Evolutionary conservation across 2,113 vertebrate species (phyloP), one percentile per base, ranked within the genome.

Genomic region (Litocranius walleri): DNA sequence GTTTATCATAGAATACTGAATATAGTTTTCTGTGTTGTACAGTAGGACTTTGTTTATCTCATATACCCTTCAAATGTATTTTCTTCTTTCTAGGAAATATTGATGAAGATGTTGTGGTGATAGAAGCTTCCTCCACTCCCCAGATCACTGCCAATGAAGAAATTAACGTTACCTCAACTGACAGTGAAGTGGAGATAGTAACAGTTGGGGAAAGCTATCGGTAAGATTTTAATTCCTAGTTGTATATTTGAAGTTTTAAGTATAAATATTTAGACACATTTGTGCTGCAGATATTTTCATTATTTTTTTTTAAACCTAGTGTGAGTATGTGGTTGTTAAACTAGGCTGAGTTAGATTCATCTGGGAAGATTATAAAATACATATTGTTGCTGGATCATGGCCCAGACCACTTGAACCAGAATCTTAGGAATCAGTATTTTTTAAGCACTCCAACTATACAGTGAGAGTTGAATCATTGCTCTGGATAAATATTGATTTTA

Each of bases 101-200:
- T 93, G 99, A 99, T 98, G 99, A 99, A 99, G 99, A 99, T 82
- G 99, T 99, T 95, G 99, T 99, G 97, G 99, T 99, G 98, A 99
- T 99, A 88, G 99, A 99, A 98, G 99, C 99, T n/a, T 99, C 99
- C 90, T 99, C 99, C 59, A 99, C 99, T 93, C 97, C 99, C 71
- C 99, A 99, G 90, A 99, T 99, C 91, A 99, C 99, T 97, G 99
- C 99, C 98, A 99, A 99, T 11, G 99, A 99, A 99, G 99, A 99
- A 99, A 99, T 99, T 99, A 99, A 99, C 77, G 99, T 99, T 99
- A 99, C 99, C 98, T 99, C 99, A 97, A 99, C 99, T 15, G 99
- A 99, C 95, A 99, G 99, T 45, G 99, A 99, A 98, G 99, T 99
- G 92, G 99, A 99, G 98, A 99, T 99, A 43, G 99, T 99, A 94